phyloP scores from a whole-genome alignment of 1,140 invertebrate genomes.

The Holotrichia oblita region DNA sequence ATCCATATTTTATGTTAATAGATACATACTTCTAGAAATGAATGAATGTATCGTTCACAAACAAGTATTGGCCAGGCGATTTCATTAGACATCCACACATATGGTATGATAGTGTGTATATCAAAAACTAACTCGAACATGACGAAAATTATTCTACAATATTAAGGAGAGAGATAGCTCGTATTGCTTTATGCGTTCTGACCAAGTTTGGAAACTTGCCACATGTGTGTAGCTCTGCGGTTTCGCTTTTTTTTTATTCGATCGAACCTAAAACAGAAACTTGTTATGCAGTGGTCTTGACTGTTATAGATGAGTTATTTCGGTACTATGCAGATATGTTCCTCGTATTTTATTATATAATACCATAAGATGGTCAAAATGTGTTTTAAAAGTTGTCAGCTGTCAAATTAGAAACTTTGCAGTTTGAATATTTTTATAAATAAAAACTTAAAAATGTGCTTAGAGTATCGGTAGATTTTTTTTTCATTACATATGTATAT shows the following conservation, averaged over 20 bases:
- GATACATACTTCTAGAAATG: no score
- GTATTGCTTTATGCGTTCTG: slow-evolving; percentile 17
- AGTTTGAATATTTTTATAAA: no score
- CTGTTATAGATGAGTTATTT: slow-evolving; percentile 32
- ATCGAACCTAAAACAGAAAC: slow-evolving; percentile 18
- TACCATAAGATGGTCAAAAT: not conserved
- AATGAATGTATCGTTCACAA: no score
- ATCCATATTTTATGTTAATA: no score
- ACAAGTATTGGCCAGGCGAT: no score
- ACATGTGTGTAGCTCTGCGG: slow-evolving; percentile 18
- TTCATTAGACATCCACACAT: not conserved
- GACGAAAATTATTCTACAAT: not conserved
- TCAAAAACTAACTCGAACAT: slow-evolving; percentile 18
- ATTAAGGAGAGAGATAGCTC: not conserved
- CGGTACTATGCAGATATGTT: not conserved
- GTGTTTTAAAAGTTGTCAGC: not conserved
- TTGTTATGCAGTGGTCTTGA: slow-evolving; percentile 23
- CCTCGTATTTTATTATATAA: not conserved
- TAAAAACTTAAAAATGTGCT: no score
- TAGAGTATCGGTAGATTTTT: no score
- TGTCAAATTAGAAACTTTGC: not conserved
- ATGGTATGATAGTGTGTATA: slow-evolving; percentile 1
- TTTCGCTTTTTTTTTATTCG: not conserved
- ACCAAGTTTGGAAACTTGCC: slow-evolving; percentile 32
- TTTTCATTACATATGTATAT: no score